These are phyloP conservation scores for Aelia acuminata DNA, from an alignment of 2,888 invertebrate species.

Conservation along the genomic window DNA sequence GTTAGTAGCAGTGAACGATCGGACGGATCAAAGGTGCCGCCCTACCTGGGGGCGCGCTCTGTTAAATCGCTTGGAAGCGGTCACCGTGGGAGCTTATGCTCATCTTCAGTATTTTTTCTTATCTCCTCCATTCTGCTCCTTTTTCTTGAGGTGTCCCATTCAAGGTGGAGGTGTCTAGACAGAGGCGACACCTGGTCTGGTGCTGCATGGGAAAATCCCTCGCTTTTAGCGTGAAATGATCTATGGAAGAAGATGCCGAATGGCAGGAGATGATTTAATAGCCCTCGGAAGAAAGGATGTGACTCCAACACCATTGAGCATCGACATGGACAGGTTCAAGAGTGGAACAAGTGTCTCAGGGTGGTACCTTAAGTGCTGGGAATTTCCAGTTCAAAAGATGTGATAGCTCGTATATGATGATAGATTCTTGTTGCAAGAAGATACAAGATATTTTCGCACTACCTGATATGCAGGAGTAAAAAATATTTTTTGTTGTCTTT, in stretches of 20 bases:
- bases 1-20: neutral
- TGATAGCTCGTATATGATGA: no score
- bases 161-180: conserved; percentile 46
- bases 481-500: no score
- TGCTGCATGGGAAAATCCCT: conserved; percentile 17
- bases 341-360: neutral
- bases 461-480: no score
- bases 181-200: conserved; percentile 22
- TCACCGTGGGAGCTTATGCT: conserved; percentile 37
- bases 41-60: neutral
- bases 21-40: neutral
- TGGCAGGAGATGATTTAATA: neutral
- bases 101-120: conserved; percentile 13
- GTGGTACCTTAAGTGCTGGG: neutral
- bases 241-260: neutral
- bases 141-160: conserved; percentile 21
- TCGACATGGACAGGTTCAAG: neutral
- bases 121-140: neutral
- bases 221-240: neutral
- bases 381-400: neutral
- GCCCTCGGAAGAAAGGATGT: neutral
- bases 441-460: no score
- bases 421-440: no score
- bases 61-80: conserved; percentile 26
- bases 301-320: neutral